Evolutionary conservation across 2,888 invertebrate genomes (phyloP).

Genomic region (Oegoconia quadripuncta): DNA sequence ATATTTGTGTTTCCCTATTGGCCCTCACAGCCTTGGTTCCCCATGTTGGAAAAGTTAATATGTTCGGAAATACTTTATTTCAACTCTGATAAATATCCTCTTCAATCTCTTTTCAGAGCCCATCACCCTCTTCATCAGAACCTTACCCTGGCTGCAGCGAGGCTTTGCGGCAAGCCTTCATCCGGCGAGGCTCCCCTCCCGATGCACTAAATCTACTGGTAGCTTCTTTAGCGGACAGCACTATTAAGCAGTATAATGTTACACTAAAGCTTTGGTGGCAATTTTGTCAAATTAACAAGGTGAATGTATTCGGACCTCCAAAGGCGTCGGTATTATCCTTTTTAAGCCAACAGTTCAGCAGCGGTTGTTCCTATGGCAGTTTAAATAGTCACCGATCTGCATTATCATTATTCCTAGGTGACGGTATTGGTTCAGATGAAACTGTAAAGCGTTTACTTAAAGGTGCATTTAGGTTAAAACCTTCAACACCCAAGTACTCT

Average conservation of each 20-base stretch:
- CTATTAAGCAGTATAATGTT: neutral
- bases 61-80: slow-evolving; percentile 16
- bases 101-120: slow-evolving; percentile 20
- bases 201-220: slow-evolving; percentile 14
- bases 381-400: neutral
- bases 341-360: slow-evolving; percentile 1
- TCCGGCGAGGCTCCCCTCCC: slow-evolving; percentile 7
- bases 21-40: too few species aligned
- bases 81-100: slow-evolving; percentile 9
- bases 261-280: slow-evolving; percentile 14
- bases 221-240: slow-evolving; percentile 17
- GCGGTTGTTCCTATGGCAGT: neutral
- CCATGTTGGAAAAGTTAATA: too few species aligned
- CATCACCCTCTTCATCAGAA: slow-evolving; percentile 9
- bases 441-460: neutral
- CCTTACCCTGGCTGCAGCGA: slow-evolving; percentile 19
- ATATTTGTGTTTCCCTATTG: too few species aligned
- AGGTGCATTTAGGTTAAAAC: neutral
- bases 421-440: neutral
- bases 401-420: neutral
- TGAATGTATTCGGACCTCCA: slow-evolving; percentile 1
- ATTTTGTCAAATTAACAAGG: slow-evolving; percentile 7
- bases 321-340: neutral
- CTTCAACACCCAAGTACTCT: neutral
- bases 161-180: slow-evolving; percentile 10